Percentiles rank a stretch among this genome's conserved stretches.
These are phyloP conservation scores for Scartelaos histophorus DNA, from an alignment of 2,113 vertebrate genomes.

Conservation along the genomic window DNA sequence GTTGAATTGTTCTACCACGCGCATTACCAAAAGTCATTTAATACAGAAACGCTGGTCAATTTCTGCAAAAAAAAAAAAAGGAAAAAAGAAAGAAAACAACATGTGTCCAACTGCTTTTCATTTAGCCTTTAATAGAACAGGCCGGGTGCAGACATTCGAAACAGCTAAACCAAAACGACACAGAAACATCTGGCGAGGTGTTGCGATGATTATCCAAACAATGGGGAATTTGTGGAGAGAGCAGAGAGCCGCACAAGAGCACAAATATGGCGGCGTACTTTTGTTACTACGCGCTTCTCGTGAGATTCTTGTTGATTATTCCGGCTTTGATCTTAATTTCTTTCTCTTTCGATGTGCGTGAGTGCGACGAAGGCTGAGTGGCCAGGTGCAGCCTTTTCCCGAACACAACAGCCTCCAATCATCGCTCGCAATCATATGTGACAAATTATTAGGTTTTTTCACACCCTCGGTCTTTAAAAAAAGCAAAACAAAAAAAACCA, in stretches of 20 bases:
- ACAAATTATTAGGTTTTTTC: conserved; percentile 45
- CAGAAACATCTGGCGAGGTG: conserved; percentile 48
- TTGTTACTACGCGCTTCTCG: conserved; percentile 12
- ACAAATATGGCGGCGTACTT: conserved; percentile 6
- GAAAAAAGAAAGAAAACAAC: conserved; percentile 42
- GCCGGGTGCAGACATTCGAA: conserved; percentile 27
- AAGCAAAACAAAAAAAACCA: too few relatives aligned
- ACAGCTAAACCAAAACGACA: conserved; percentile 45
- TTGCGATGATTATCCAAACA: conserved; percentile 36
- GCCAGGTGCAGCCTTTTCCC: conserved; percentile 59
- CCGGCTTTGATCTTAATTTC: conserved; percentile 56
- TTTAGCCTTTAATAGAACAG: conserved; percentile 46
- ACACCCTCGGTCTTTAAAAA: conserved; percentile 32
- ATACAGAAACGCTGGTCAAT: conserved; percentile 42
- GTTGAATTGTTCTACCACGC: conserved; percentile 11
- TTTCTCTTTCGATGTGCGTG: conserved; percentile 9
- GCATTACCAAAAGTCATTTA: conserved; percentile 35
- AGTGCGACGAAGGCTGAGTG: conserved; percentile 25
- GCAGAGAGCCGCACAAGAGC: neutral
- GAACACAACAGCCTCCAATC: conserved; percentile 42
- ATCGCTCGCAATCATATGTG: conserved; percentile 37
- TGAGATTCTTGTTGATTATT: conserved; percentile 49
- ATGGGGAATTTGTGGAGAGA: conserved; percentile 17
- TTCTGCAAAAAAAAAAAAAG: conserved; percentile 20
- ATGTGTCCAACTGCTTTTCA: conserved; percentile 53